Evolutionary conservation across 2,113 vertebrate genomes (phyloP), one percentile per base, ranked within the genome.

Genomic region (Recurvirostra avosetta): DNA sequence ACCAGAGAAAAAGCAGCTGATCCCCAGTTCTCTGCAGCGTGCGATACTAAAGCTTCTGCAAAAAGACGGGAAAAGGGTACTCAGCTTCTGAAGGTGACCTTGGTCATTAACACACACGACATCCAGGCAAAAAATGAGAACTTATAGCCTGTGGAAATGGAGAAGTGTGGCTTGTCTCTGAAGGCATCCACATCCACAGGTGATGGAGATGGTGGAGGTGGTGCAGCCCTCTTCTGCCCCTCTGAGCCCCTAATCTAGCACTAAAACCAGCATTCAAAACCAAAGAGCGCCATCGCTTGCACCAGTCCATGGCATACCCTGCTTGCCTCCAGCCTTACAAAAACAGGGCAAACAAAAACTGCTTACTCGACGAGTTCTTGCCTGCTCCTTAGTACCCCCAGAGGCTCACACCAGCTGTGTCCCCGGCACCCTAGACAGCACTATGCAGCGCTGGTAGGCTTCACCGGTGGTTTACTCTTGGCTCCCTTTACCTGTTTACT

Each of bases 351-450:
- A 23, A 40, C 53, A 38, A n/a, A n/a, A n/a, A n/a, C 49, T 0
- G 0, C 36, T 70, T 52, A 43, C 10, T 56, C 26, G 53, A 11
- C 20, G 29, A 25, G 45, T 82, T 47, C 21, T 32, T 76, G 45
- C 50, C 22, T 41, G 15, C 30, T 73, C 62, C 32, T 82, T 19
- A 11, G 6, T 14, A 7, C 10, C 3, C 45, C 43, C 55, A 30
- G 30, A 66, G 29, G 21, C 45, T 62, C 20, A 4, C 5, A 9
- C 23, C n/a, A n/a, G 38, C 36, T 38, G 38, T 58, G 21, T 67
- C 41, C 78, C 56, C 5, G 3, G 0, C 38, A 45, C 14, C 21
- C 29, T 3, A 19, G 50, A 25, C 15, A 0, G 3, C 17, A 30
- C 36, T 25, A 40, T 29, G 22, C 8, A 41, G 50, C 15, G 30